phyloP scores from a whole-genome alignment of 1,140 invertebrate genomes.

The Maniola jurtina region DNA sequence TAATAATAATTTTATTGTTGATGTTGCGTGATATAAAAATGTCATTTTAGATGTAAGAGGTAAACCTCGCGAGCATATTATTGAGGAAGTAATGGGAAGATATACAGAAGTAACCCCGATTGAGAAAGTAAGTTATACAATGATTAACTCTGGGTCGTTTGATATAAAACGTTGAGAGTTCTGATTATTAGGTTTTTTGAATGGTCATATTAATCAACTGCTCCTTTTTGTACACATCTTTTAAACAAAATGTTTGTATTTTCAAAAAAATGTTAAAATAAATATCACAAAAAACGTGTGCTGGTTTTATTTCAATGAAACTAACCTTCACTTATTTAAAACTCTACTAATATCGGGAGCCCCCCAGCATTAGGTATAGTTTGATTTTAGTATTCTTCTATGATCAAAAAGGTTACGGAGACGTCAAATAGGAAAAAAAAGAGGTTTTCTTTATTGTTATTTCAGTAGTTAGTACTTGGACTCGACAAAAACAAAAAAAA shows the following conservation, averaged over 20 bases:
- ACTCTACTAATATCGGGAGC: too few species aligned
- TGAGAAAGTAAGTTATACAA: slow-evolving; percentile 56
- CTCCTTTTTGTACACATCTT: not conserved
- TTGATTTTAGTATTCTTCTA: not conserved
- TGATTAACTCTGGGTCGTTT: slow-evolving; percentile 42
- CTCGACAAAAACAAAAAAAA: too few species aligned
- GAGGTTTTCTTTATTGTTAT: too few species aligned
- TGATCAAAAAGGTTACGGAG: too few species aligned
- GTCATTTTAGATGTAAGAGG: slow-evolving; percentile 55
- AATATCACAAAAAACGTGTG: slow-evolving; percentile 29
- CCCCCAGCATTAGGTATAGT: not conserved
- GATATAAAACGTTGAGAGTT: slow-evolving; percentile 15
- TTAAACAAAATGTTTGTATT: slow-evolving; percentile 35
- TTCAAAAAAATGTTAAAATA: not conserved
- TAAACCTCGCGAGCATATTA: slow-evolving; percentile 51
- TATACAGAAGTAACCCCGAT: slow-evolving; percentile 50
- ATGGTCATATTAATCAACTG: not conserved
- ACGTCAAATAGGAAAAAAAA: too few species aligned
- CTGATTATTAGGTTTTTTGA: not conserved
- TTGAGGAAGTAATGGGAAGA: slow-evolving; percentile 63
- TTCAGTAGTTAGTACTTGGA: too few species aligned
- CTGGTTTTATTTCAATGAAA: slow-evolving; percentile 46
- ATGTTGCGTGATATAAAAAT: slow-evolving; percentile 24
- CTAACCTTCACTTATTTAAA: not conserved
- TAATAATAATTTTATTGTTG: too few species aligned